phyloP scores from a whole-genome alignment of 2,888 invertebrate species.

The Athetis lepigone region DNA sequence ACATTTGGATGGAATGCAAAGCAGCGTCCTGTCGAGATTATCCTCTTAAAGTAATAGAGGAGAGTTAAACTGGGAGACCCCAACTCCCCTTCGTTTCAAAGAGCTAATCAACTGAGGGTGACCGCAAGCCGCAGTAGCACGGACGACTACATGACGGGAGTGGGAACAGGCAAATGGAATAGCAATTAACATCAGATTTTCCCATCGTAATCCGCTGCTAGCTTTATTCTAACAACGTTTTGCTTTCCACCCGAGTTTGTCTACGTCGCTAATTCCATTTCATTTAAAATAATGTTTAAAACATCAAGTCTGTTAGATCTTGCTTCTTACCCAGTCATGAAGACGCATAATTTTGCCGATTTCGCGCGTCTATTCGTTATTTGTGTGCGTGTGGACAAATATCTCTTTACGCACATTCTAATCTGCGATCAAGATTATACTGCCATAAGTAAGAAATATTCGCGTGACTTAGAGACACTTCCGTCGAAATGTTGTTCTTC shows the following conservation, averaged over 20 bases:
- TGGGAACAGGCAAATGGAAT: slow-evolving; percentile 31
- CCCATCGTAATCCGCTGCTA: slow-evolving; percentile 19
- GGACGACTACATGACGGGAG: slow-evolving; percentile 40
- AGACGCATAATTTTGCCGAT: slow-evolving; percentile 45
- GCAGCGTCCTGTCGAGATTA: not conserved
- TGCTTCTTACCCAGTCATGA: slow-evolving; percentile 33
- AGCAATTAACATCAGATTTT: slow-evolving; percentile 51
- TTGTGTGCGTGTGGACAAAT: slow-evolving; percentile 35
- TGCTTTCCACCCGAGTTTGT: slow-evolving; percentile 47
- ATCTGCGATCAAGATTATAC: slow-evolving; percentile 43
- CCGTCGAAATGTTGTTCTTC: slow-evolving; percentile 36
- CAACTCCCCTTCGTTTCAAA: slow-evolving; percentile 30
- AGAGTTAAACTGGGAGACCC: slow-evolving; percentile 38
- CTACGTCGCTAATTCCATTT: slow-evolving; percentile 43
- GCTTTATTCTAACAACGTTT: slow-evolving; percentile 44
- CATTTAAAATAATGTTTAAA: slow-evolving; percentile 57
- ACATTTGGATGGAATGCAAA: not conserved
- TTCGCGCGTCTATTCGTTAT: slow-evolving; percentile 33
- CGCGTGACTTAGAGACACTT: slow-evolving; percentile 42
- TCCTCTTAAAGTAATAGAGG: slow-evolving; percentile 44
- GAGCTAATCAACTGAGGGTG: slow-evolving; percentile 44
- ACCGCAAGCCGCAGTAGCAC: slow-evolving; percentile 38
- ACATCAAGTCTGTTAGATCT: slow-evolving; percentile 45
- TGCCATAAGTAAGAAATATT: slow-evolving; percentile 39
- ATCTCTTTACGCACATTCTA: slow-evolving; percentile 53